Evolutionary conservation across 1,140 invertebrate species (phyloP).

Genomic region (Xylocopa sonorina): DNA sequence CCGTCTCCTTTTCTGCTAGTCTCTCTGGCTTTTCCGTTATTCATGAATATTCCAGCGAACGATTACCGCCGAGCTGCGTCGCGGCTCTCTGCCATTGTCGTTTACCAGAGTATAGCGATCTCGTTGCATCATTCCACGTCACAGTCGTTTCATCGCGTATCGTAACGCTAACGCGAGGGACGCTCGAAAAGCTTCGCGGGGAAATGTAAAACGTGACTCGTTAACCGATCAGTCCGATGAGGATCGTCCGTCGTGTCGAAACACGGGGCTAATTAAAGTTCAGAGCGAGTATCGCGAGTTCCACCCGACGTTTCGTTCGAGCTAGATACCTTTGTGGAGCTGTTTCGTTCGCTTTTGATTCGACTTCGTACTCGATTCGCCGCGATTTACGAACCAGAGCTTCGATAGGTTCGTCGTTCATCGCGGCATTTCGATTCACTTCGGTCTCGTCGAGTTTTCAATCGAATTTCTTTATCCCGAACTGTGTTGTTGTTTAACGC

Average conservation of each 20-base stretch:
- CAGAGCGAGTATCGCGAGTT: background rate
- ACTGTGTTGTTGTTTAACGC: no score
- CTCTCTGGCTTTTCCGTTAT: constrained; percentile 25
- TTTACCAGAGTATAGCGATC: constrained; percentile 57
- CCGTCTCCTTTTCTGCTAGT: constrained; percentile 18
- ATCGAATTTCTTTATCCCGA: background rate
- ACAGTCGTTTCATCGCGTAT: constrained; percentile 28
- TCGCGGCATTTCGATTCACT: background rate
- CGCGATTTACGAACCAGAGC: no score
- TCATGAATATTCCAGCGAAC: constrained; percentile 74
- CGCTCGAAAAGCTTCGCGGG: constrained; percentile 7
- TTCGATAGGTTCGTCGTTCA: no score
- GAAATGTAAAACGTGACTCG: constrained; percentile 46
- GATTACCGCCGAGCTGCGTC: constrained; percentile 61
- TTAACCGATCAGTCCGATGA: constrained; percentile 17
- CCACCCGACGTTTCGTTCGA: background rate
- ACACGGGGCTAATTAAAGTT: background rate
- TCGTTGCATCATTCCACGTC: constrained; percentile 50
- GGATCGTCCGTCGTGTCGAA: constrained; percentile 23
- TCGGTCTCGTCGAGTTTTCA: background rate
- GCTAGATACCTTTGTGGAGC: background rate
- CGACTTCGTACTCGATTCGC: no score
- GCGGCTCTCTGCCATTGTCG: constrained; percentile 65
- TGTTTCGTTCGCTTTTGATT: background rate
- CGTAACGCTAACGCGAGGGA: background rate